phyloP scores from a whole-genome alignment of 2,797 vertebrate genomes.

The Muscicapa comitata region DNA sequence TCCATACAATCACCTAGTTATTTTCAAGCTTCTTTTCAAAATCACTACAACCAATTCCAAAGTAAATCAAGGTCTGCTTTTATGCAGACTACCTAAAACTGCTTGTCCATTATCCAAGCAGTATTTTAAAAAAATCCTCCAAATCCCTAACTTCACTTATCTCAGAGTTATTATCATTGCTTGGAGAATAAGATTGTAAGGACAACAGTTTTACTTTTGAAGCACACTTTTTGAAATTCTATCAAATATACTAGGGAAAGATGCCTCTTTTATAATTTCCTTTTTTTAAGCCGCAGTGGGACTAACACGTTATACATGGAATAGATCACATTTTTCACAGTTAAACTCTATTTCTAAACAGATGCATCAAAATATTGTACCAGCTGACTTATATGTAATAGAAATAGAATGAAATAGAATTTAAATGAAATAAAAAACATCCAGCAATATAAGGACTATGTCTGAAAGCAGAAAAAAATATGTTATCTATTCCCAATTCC shows the following conservation, averaged over 20 bases:
- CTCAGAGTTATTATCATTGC: neutral
- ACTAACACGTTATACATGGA: neutral
- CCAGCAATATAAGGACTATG: neutral
- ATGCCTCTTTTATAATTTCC: neutral
- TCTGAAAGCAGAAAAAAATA: neutral
- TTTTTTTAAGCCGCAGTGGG: neutral
- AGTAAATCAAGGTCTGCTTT: conserved; percentile 2
- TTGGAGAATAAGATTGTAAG: neutral
- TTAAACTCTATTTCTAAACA: conserved; percentile 17
- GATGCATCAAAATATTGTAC: neutral
- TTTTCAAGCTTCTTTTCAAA: conserved; percentile 31
- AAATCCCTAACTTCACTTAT: neutral
- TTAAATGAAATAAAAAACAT: neutral
- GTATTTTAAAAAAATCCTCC: neutral
- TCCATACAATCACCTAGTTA: neutral
- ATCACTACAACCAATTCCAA: neutral
- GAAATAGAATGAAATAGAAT: neutral
- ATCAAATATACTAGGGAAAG: neutral
- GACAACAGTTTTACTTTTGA: neutral
- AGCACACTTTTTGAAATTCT: neutral
- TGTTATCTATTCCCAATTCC: neutral
- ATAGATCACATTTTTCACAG: neutral
- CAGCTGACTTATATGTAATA: neutral
- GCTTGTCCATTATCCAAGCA: conserved; percentile 9
- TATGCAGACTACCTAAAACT: neutral